Evolutionary conservation across 2,888 invertebrate genomes (phyloP), one percentile per base, ranked within the genome.

Genomic region (Synanthedon vespiformis): DNA sequence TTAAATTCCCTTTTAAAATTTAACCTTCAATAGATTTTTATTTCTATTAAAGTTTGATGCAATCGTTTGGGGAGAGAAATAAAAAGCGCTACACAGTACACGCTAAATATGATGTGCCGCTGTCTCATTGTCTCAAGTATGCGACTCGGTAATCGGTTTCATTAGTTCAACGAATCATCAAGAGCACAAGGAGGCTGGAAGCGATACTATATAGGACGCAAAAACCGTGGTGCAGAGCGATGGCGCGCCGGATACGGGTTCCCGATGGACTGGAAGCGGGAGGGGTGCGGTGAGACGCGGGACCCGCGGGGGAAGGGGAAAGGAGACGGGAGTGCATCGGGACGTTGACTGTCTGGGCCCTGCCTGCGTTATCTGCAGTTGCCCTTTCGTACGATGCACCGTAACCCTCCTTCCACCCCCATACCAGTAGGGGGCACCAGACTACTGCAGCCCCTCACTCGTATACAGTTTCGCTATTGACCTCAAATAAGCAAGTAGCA

Each of bases 331-430:
- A 77, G 74, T 80, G 82, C 82, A 83, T 79, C 79, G 83, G 85
- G 84, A 82, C 85, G 77, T 86, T 86, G 86, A 86, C 86, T 86
- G 86, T 87, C 86, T 86, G 85, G 82, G 76, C 70, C 75, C 73
- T 70, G 80, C 77, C 70, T 74, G 80, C 75, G 80, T 80, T 85
- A 85, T 87, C 86, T 85, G 86, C 86, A 86, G 81, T 87, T 83
- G 85, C 87, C 88, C 87, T 87, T 85, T 83, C 75, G 81, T 81
- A 79, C 84, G 81, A 81, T 86, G 85, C 84, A 81, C 85, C 71
- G 76, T 80, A 74, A 73, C 82, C 80, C 80, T 76, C 80, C 70
- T 72, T 65, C 64, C 77, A 76, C 80, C 82, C 83, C 74, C 68
- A 63, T 41, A 50, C 60, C 58, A 62, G 58, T 64, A 61, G 71